Conservation (phyloP, 2,888 invertebrate species). For the Heliconius aoede region DNA sequence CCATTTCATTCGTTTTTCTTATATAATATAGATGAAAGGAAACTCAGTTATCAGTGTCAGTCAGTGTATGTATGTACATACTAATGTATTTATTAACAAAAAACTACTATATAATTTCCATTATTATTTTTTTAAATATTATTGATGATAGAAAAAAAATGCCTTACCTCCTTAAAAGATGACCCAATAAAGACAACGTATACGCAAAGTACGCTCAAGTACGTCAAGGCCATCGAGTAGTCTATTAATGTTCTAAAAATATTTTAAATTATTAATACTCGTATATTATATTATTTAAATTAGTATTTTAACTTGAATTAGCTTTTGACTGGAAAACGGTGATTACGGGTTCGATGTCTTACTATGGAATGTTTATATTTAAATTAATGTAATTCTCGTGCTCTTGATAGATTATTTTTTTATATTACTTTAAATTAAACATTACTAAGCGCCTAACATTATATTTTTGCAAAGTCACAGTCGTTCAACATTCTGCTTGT, state of each 20-base stretch:
- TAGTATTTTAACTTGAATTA: no score
- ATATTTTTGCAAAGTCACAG: background rate
- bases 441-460: background rate
- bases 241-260: constrained; percentile 85
- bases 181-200: constrained; percentile 90
- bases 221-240: constrained; percentile 85
- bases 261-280: background rate
- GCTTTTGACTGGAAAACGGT: no score
- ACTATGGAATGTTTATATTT: no score
- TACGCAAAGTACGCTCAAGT: constrained; percentile 88
- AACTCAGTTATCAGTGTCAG: no score
- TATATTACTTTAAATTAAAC: no score
- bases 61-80: no score
- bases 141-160: background rate
- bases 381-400: background rate
- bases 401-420: no score
- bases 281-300: no score
- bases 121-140: background rate
- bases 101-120: background rate
- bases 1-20: no score
- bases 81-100: no score
- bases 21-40: no score
- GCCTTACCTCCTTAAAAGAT: constrained; percentile 85
- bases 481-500: background rate
- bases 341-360: no score